phyloP scores from a whole-genome alignment of 2,797 vertebrate species.

The Cryptoprocta ferox region DNA sequence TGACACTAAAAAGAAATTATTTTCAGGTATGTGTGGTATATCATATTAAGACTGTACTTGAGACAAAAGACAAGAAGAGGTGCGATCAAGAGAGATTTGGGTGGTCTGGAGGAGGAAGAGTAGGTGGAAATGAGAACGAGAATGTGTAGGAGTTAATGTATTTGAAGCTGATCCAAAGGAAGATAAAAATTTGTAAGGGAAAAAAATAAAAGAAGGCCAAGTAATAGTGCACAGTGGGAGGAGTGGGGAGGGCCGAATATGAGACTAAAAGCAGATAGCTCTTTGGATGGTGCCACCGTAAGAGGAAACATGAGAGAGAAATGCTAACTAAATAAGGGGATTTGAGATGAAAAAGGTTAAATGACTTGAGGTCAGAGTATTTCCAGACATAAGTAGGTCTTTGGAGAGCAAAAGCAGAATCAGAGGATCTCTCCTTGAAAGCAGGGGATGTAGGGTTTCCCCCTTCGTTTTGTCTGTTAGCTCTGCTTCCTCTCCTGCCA shows the following conservation, averaged over 20 bases:
- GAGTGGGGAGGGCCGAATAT: background rate
- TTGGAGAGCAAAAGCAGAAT: conserved; percentile 1
- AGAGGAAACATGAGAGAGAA: background rate
- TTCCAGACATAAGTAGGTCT: background rate
- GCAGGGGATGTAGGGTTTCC: background rate
- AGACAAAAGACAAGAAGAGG: background rate
- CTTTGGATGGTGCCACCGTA: background rate
- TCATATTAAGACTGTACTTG: background rate
- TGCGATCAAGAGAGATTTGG: background rate
- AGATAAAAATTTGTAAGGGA: background rate
- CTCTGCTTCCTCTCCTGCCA: background rate
- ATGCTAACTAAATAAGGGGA: background rate
- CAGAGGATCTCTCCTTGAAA: background rate
- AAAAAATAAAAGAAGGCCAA: background rate
- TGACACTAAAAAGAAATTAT: background rate
- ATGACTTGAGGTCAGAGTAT: background rate
- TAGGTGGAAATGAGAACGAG: background rate
- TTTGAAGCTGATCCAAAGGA: background rate
- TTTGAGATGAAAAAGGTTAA: background rate
- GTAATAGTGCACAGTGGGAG: background rate
- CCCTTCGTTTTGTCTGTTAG: background rate
- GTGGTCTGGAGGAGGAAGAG: background rate
- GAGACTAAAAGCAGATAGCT: background rate
- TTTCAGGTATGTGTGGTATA: background rate
- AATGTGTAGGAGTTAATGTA: background rate